These are phyloP conservation scores for Lamellibrachia luymesi DNA, from an alignment of 1,140 invertebrate species.

Conservation along the genomic window DNA sequence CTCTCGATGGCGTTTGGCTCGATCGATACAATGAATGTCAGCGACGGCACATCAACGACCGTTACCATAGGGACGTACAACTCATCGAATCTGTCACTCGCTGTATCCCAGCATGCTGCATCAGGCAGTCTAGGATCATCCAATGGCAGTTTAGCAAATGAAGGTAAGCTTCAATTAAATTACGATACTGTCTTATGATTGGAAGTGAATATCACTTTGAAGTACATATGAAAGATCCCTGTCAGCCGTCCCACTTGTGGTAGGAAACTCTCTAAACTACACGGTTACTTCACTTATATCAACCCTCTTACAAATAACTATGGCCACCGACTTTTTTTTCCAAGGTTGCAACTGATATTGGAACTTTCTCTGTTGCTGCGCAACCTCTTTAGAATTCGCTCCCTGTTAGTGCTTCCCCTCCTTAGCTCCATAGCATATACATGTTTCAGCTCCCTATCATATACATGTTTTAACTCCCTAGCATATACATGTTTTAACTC, in stretches of 20 bases:
- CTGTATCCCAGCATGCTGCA: slow-evolving; percentile 42
- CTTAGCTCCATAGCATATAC: too few species aligned
- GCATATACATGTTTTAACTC: background rate
- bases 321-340: background rate
- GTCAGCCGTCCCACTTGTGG: too few species aligned
- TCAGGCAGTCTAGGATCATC: slow-evolving; percentile 48
- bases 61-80: slow-evolving; percentile 42
- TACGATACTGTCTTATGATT: slow-evolving; percentile 1
- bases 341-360: too few species aligned
- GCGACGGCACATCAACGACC: slow-evolving; percentile 47
- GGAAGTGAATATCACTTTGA: background rate
- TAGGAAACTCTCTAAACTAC: background rate
- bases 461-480: too few species aligned
- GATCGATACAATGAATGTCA: slow-evolving; percentile 52
- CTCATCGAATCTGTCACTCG: slow-evolving; percentile 47
- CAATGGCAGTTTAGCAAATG: slow-evolving; percentile 45
- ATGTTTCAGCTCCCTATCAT: too few species aligned
- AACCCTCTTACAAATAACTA: background rate
- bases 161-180: slow-evolving; percentile 40
- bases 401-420: too few species aligned
- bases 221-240: background rate
- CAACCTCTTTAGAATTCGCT: too few species aligned
- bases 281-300: background rate
- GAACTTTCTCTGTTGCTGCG: too few species aligned
- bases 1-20: slow-evolving; percentile 51